These are phyloP conservation scores for Gracilinanus agilis DNA, from an alignment of 2,113 vertebrate species.

Conservation along the genomic window DNA sequence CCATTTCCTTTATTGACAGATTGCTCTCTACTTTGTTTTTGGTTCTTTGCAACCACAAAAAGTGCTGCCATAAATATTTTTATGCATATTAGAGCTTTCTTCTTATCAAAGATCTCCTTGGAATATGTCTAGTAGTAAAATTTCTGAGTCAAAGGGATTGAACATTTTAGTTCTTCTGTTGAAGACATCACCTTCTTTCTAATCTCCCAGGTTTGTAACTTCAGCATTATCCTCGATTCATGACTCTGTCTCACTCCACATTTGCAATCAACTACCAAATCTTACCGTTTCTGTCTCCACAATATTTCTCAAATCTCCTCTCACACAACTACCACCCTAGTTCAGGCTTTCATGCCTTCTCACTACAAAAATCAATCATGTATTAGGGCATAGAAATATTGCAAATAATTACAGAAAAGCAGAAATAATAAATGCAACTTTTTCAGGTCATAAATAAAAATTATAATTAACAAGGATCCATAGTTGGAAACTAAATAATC, in stretches of 20 bases:
- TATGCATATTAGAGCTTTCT: background rate
- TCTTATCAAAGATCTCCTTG: background rate
- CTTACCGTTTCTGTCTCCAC: background rate
- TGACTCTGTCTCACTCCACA: background rate
- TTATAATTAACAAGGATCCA: no score
- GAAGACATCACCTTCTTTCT: background rate
- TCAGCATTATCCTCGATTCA: background rate
- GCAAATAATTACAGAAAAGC: no score
- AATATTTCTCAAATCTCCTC: background rate
- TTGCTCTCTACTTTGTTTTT: background rate
- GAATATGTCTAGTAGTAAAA: background rate
- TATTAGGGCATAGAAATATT: no score
- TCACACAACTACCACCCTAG: background rate
- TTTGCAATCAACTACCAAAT: background rate
- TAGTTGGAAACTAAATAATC: no score
- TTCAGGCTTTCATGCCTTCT: no score
- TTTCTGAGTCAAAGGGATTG: background rate
- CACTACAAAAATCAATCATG: no score
- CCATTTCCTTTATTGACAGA: background rate
- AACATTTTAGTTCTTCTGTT: background rate
- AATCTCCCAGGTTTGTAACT: background rate
- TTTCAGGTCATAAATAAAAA: no score
- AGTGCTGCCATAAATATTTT: background rate
- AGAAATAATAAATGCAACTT: no score
- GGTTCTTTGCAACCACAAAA: background rate